Evolutionary conservation across 2,113 vertebrate species (phyloP), one percentile per base, ranked within the genome.

Genomic region (Sprattus sprattus): DNA sequence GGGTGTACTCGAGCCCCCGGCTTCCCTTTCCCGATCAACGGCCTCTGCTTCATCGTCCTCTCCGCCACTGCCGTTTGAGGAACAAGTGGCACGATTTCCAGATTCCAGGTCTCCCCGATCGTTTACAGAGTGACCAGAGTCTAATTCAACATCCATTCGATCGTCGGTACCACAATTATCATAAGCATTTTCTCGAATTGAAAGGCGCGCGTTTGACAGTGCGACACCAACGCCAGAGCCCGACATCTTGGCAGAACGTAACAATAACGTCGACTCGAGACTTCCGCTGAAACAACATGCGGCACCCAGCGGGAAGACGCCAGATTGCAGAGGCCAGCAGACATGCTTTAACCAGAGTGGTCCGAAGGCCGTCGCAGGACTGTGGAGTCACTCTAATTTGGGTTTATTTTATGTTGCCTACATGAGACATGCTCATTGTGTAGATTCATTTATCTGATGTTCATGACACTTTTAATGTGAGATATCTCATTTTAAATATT

Each of bases 1-100:
- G 6, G 89, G 91, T 25, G 87, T 91, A 92, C 92, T 89, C 20
- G 90, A 93, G 89, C 87, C 93, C 86, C 90, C 86, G 93, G 94
- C 88, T 89, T 94, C 92, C 18, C 92, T 84, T 13, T 85, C 81
- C 16, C 91, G 85, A 3, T 92, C 89, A 0, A 84, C 47, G 91
- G 91, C 92, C 93, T 95, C 95, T 60, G 82, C 60, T 20, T 95
- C 95, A 84, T 96, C 95, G 16, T 96, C 95, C 80, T 96, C 95
- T 28, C 90, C 95, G 88, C 94, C 94, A 13, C 95, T 96, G 89
- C 95, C 95, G 87, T 96, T 96, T 0, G 95, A 95, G 0, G 95
- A 96, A 25, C 93, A 92, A 25, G 93, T 82, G 22, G 94, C 91
- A 81, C 88, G 90, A 46, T 90, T 83, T 18, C 86, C 86, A 0